Conservation (phyloP, 1,140 invertebrate species). For the Agrilus planipennis region DNA sequence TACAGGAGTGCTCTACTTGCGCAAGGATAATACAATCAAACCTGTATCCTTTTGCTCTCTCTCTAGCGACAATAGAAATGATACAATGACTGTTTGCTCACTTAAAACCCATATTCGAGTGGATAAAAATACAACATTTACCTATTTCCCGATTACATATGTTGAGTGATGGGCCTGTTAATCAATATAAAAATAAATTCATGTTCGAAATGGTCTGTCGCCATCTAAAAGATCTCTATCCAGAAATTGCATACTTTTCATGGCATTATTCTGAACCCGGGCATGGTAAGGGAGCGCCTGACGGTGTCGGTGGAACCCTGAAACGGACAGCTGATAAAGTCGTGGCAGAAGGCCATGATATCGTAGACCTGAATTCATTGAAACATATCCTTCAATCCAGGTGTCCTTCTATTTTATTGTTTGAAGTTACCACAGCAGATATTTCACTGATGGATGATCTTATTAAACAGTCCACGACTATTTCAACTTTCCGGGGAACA, state of each 20-base stretch:
- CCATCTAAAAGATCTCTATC: background rate
- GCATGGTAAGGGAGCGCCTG: conserved; percentile 34
- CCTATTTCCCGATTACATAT: background rate
- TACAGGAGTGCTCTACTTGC: background rate
- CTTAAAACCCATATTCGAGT: background rate
- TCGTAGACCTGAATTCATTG: too few relatives aligned
- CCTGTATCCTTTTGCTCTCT: conserved; percentile 1
- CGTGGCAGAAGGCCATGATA: conserved; percentile 26
- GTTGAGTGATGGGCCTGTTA: background rate
- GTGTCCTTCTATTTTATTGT: too few relatives aligned
- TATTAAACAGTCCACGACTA: too few relatives aligned
- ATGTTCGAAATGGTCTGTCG: background rate
- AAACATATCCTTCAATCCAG: too few relatives aligned
- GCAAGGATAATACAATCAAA: background rate
- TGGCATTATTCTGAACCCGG: conserved; percentile 37
- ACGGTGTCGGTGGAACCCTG: conserved; percentile 33
- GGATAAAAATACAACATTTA: background rate
- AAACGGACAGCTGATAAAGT: conserved; percentile 31
- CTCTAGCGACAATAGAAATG: conserved; percentile 14
- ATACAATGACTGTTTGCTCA: conserved; percentile 18
- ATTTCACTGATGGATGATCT: too few relatives aligned
- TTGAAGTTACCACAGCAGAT: too few relatives aligned
- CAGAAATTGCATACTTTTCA: background rate
- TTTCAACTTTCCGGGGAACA: too few relatives aligned
- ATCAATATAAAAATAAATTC: background rate